Evolutionary conservation across 2,888 invertebrate genomes (phyloP).

Genomic region (Aphodius granarius): DNA sequence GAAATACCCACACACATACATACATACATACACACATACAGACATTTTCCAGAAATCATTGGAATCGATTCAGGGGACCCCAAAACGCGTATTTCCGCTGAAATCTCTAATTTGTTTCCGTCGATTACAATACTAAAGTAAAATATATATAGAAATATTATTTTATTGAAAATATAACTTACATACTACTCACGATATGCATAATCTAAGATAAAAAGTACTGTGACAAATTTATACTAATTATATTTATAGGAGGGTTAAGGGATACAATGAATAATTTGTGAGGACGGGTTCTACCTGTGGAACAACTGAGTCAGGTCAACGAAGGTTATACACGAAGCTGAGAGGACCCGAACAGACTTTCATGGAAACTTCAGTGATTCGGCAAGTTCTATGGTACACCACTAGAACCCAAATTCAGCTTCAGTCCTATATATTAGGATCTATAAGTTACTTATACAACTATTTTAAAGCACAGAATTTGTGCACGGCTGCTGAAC

Average conservation of each 20-base stretch:
- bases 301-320: background rate
- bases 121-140: no score
- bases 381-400: background rate
- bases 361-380: background rate
- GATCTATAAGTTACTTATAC: background rate
- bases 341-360: background rate
- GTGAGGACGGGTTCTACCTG: background rate
- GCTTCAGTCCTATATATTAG: background rate
- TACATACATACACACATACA: no score
- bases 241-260: background rate
- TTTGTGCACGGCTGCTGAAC: slow-evolving; percentile 85
- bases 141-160: no score
- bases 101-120: no score
- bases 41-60: no score
- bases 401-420: background rate
- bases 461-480: slow-evolving; percentile 35
- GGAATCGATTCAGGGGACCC: no score
- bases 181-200: no score
- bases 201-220: no score
- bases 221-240: background rate
- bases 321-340: background rate
- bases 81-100: no score
- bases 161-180: no score
- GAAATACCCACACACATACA: no score
- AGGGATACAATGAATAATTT: background rate